These are phyloP conservation scores for Scelioninae gen. 2 DNA, from an alignment of 2,888 invertebrate genomes.

Conservation along the genomic window DNA sequence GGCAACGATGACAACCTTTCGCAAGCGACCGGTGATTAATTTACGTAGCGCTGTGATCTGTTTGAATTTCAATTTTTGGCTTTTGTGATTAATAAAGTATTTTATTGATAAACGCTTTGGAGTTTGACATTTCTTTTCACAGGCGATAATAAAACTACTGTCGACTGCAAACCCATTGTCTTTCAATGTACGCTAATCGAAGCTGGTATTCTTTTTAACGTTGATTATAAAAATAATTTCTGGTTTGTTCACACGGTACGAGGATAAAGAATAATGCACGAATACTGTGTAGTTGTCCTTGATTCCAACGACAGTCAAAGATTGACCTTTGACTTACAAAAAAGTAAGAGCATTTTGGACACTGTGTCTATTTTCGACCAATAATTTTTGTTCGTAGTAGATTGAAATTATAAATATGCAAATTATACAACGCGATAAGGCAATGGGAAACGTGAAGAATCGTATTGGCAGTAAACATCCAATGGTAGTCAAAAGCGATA, in stretches of 20 bases:
- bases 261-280: too few species aligned
- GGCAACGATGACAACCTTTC: conserved; percentile 52
- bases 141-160: not conserved
- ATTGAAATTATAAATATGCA: too few species aligned
- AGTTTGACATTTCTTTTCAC: conserved; percentile 39
- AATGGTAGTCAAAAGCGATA: too few species aligned
- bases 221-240: too few species aligned
- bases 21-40: conserved; percentile 53
- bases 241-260: too few species aligned
- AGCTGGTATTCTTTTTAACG: not conserved
- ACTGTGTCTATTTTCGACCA: too few species aligned
- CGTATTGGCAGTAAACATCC: too few species aligned
- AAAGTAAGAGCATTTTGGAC: not conserved
- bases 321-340: conserved; percentile 11
- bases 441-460: too few species aligned
- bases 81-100: conserved; percentile 57
- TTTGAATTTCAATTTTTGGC: conserved; percentile 20
- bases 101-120: conserved; percentile 42
- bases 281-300: too few species aligned
- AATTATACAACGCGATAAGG: too few species aligned
- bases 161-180: conserved; percentile 14
- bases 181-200: not conserved
- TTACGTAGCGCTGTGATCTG: conserved; percentile 36
- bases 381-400: too few species aligned
- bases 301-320: too few species aligned